Base-by-base conservation (phyloP, 2,888 invertebrate genomes). In the Atethmia centrago region DNA sequence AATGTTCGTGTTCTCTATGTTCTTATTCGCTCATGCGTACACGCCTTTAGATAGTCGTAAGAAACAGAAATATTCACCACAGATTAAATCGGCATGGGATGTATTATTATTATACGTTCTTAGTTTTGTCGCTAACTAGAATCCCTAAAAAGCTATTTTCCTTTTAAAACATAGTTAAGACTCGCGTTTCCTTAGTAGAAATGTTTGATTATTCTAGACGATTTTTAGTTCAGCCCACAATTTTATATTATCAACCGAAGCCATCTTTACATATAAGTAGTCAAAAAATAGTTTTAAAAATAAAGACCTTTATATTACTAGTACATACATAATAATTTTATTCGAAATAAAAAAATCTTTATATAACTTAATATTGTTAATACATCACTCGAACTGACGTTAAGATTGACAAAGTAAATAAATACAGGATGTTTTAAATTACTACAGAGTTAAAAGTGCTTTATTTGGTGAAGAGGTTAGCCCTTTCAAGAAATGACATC, bases 341-440 rank as follows among this genome's bases (percentile, higher is more conserved):
- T 90, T 91, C 88, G 88, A 91, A 88, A 89, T 86, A 87, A 90
- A 86, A 89, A 86, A 86, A 85, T 77, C 86, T 87, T 87, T 84
- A 87, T 83, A 85, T 88, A 89, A 91, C 90, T 90, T 89, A 89
- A 78, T 87, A 87, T 87, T 86, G 85, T 89, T 90, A 92, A 89
- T 91, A 88, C 86, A 90, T 89, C 88, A 89, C 91, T 89, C 87
- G 87, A 81, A 88, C 78, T 78, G 77, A 82, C 73, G 66, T 40
- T 72, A 61, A 58, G 21, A 2, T 10, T 42, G 71, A 63, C 72
- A 70, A 67, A 77, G 59, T 70, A 69, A 73, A 66, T 14, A 25
- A n/a, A n/a, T 12, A 63, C 40, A 74, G 31, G 14, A 19, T 49
- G 28, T 47, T 49, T 28, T 9, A 28, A 36, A 28, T 31, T 2